phyloP scores from a whole-genome alignment of 2,888 invertebrate species.

The Rotaria magnacalcarata region DNA sequence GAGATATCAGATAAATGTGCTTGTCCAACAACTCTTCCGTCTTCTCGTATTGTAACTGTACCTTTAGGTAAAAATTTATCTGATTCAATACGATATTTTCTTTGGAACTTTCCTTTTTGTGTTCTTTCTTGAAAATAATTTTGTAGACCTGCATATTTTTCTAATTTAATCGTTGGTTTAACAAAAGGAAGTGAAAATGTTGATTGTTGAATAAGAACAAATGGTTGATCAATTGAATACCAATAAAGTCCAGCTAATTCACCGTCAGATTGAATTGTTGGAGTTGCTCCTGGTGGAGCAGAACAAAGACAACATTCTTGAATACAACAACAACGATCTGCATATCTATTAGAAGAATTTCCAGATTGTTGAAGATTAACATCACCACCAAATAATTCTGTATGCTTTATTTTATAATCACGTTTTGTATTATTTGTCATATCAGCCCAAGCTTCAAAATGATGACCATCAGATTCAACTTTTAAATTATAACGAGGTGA shows the following conservation, averaged over 20 bases:
- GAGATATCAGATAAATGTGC: background rate
- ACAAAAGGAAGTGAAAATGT: slow-evolving; percentile 37
- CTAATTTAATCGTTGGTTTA: background rate
- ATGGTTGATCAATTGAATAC: slow-evolving; percentile 36
- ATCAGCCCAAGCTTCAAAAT: slow-evolving; percentile 37
- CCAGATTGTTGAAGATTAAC: background rate
- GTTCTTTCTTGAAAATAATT: slow-evolving; percentile 23
- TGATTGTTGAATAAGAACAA: background rate
- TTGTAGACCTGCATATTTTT: background rate
- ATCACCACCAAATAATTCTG: slow-evolving; percentile 37
- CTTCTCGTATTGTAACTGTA: slow-evolving; percentile 13
- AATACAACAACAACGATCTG: background rate
- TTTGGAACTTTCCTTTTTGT: slow-evolving; percentile 14
- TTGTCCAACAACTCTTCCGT: slow-evolving; percentile 38
- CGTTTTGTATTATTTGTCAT: slow-evolving; percentile 27
- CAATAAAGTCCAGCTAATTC: slow-evolving; percentile 36
- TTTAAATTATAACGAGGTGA: slow-evolving; percentile 33
- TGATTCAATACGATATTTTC: slow-evolving; percentile 1
- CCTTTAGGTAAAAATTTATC: slow-evolving; percentile 21
- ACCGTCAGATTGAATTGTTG: background rate
- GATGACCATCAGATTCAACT: background rate
- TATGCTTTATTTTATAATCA: slow-evolving; percentile 23
- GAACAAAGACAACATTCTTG: background rate
- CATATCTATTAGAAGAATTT: background rate
- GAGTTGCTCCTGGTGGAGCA: background rate